Evolutionary conservation across 2,888 invertebrate genomes (phyloP).

Genomic region (Leucania comma): DNA sequence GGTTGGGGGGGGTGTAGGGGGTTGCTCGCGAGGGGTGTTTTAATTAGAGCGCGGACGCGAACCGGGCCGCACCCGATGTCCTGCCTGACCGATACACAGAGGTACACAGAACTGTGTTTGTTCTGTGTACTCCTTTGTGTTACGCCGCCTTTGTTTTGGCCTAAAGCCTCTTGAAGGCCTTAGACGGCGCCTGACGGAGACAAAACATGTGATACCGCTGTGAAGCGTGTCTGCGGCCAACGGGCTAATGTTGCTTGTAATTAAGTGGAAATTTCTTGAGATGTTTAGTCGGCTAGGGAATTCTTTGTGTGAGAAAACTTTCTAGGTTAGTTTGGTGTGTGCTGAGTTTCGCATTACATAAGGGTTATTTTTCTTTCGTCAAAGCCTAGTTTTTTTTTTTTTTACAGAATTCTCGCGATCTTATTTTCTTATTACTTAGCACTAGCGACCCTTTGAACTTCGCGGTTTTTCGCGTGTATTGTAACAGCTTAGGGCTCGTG

Average conservation of each 20-base stretch:
- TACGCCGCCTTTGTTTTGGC: constrained; percentile 64
- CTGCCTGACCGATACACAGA: constrained; percentile 68
- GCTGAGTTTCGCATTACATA: neutral
- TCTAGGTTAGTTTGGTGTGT: constrained; percentile 5
- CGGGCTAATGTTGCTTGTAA: constrained; percentile 45
- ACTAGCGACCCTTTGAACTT: no score
- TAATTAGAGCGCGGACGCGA: constrained; percentile 88
- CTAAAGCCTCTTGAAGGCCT: constrained; percentile 60
- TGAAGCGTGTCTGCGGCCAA: constrained; percentile 40
- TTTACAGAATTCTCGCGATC: neutral
- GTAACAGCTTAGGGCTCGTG: no score
- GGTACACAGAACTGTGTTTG: constrained; percentile 60
- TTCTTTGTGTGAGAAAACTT: constrained; percentile 23
- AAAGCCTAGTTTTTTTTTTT: neutral
- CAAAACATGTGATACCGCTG: constrained; percentile 54
- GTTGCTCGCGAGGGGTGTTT: constrained; percentile 78
- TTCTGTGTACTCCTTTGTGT: constrained; percentile 67
- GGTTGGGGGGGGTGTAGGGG: constrained; percentile 64
- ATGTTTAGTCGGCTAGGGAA: constrained; percentile 15
- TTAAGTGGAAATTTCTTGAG: constrained; percentile 48
- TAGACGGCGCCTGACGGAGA: constrained; percentile 44
- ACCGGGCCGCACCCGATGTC: constrained; percentile 72
- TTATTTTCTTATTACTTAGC: neutral
- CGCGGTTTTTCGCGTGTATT: no score
- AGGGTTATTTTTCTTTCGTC: neutral